A percentile compares a stretch with the other conserved stretches of the same genome.
These are phyloP conservation scores for Polydrusus cervinus DNA, from an alignment of 2,888 invertebrate genomes.

Conservation along the genomic window DNA sequence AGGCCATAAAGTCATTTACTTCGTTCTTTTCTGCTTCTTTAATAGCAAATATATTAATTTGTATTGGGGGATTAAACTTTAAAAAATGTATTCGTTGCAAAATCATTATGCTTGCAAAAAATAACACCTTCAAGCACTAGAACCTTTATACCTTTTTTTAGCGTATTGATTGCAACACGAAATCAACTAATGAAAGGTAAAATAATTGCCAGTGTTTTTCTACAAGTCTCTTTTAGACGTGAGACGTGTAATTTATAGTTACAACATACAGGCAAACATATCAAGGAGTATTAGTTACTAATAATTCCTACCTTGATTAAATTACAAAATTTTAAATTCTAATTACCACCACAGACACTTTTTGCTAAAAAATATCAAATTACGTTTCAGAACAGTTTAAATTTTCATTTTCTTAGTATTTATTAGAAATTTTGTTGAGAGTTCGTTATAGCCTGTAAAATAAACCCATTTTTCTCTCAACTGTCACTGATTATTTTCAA, in stretches of 20 bases:
- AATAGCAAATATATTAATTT: too few relatives aligned
- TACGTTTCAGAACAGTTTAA: neutral
- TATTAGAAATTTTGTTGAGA: too few relatives aligned
- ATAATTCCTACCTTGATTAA: slow-evolving; percentile 31
- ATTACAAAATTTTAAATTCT: slow-evolving; percentile 35
- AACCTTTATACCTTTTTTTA: slow-evolving; percentile 26
- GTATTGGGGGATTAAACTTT: too few relatives aligned
- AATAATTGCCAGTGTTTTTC: slow-evolving; percentile 25
- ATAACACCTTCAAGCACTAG: neutral
- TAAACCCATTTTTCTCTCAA: too few relatives aligned
- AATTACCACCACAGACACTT: slow-evolving; percentile 23
- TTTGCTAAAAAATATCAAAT: slow-evolving; percentile 2
- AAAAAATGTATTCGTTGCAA: neutral
- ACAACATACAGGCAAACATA: slow-evolving; percentile 25
- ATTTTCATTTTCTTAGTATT: too few relatives aligned
- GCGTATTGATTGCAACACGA: slow-evolving; percentile 29
- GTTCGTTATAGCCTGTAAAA: too few relatives aligned
- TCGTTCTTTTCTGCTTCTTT: too few relatives aligned
- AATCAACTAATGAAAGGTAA: slow-evolving; percentile 37
- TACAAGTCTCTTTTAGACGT: slow-evolving; percentile 20
- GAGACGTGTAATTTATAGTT: slow-evolving; percentile 32
- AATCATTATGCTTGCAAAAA: slow-evolving; percentile 5
- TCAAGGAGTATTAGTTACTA: slow-evolving; percentile 31
- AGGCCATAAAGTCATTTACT: too few relatives aligned
- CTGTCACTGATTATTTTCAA: too few relatives aligned